A percentile compares a stretch with the other conserved stretches of the same genome.
Conservation (phyloP, 1,140 invertebrate genomes). For the Drosophila setifemur region DNA sequence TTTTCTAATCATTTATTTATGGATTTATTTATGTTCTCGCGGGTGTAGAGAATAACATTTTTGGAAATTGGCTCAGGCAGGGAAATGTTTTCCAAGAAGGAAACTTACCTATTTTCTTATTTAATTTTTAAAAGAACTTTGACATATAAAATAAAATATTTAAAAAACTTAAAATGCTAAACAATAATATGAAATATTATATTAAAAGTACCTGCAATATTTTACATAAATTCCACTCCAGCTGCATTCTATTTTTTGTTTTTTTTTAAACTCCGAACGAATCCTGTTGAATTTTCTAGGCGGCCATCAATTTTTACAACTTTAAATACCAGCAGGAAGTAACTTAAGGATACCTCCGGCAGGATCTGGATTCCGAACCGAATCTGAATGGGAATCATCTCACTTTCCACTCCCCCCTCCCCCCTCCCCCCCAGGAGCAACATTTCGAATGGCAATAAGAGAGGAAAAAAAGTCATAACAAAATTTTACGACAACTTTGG, state of each 20-base stretch:
- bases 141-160: no score
- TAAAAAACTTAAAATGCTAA: no score
- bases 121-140: no score
- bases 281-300: conserved; percentile 8
- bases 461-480: conserved; percentile 80
- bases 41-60: neutral
- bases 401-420: no score
- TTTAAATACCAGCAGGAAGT: conserved; percentile 77
- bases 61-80: neutral
- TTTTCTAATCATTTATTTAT: conserved; percentile 78
- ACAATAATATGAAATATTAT: no score
- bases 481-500: conserved; percentile 80
- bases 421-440: conserved; percentile 30
- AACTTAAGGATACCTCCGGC: conserved; percentile 48
- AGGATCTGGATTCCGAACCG: neutral
- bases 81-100: no score
- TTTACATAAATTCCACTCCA: no score
- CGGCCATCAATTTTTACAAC: conserved; percentile 74
- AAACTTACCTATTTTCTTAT: no score
- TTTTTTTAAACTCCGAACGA: no score
- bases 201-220: no score
- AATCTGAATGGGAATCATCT: neutral
- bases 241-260: no score
- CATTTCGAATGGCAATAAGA: conserved; percentile 75
- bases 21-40: conserved; percentile 30